Percentiles rank a stretch among this genome's conserved stretches.
Evolutionary conservation across 2,888 invertebrate genomes (phyloP).

Genomic region (Tricholauxania praeusta): DNA sequence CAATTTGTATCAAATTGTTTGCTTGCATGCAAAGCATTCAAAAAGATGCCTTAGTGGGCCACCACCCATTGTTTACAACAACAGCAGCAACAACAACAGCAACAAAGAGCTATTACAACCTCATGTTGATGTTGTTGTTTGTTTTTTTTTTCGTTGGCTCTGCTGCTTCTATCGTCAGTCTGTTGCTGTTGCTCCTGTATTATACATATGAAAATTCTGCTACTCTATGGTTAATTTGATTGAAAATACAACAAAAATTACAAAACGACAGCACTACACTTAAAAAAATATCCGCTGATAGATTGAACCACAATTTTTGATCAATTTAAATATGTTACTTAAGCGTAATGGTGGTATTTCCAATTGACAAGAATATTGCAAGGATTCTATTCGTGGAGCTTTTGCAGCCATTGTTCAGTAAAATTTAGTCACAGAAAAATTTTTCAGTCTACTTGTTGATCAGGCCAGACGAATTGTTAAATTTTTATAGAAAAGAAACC

Average conservation of each 20-base stretch:
- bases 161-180: neutral
- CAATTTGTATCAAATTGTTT: constrained; percentile 26
- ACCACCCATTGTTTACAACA: neutral
- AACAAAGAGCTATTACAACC: constrained; percentile 1
- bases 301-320: neutral
- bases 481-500: too few species aligned
- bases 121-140: neutral
- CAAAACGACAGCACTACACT: neutral
- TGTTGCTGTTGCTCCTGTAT: neutral
- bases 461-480: too few species aligned
- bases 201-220: too few species aligned
- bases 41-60: neutral
- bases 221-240: constrained; percentile 12
- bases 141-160: neutral
- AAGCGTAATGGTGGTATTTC: too few species aligned
- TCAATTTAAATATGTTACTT: neutral
- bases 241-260: constrained; percentile 9
- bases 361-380: too few species aligned
- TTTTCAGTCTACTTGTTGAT: too few species aligned
- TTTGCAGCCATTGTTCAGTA: too few species aligned
- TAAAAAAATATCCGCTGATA: neutral
- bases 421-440: too few species aligned
- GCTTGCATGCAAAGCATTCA: constrained; percentile 15
- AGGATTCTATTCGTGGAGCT: too few species aligned
- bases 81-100: constrained; percentile 4